Evolutionary conservation across 2,797 vertebrate genomes (phyloP).

Genomic region (Sebastes taczanowskii): DNA sequence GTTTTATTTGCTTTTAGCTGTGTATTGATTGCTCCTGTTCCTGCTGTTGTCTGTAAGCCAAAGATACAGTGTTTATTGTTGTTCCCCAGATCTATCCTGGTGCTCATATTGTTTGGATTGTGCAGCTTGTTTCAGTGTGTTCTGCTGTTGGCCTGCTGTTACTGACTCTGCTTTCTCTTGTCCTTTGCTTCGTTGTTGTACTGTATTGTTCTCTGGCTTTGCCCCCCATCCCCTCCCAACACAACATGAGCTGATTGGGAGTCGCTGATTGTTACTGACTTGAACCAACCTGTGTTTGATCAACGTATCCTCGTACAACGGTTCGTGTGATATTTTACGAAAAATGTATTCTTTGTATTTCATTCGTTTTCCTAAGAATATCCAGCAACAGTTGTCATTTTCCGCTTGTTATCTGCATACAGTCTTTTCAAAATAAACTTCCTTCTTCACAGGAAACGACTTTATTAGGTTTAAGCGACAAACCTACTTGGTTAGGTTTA

Average conservation of each 20-base stretch:
- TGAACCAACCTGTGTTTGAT: background rate
- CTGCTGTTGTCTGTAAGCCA: conserved; percentile 53
- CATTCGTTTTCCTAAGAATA: no score
- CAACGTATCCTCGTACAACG: background rate
- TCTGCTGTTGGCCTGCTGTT: conserved; percentile 20
- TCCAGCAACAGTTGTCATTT: no score
- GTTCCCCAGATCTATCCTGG: conserved; percentile 31
- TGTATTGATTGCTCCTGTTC: conserved; percentile 58
- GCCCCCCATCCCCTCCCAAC: background rate
- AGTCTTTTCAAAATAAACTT: no score
- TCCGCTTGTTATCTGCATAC: no score
- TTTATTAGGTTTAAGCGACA: no score
- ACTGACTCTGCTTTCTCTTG: background rate
- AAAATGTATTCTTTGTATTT: no score
- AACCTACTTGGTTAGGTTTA: no score
- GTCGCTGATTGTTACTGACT: background rate
- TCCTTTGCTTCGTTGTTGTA: conserved; percentile 1
- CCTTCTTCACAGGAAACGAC: no score
- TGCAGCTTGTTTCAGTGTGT: background rate
- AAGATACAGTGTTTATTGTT: conserved; percentile 37
- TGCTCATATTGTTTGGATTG: conserved; percentile 34
- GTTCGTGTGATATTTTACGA: no score
- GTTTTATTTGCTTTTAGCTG: conserved; percentile 57
- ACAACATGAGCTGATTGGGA: background rate
- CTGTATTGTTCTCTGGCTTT: background rate